phyloP scores from a whole-genome alignment of 2,113 vertebrate genomes.

The Tetraodon nigroviridis region DNA sequence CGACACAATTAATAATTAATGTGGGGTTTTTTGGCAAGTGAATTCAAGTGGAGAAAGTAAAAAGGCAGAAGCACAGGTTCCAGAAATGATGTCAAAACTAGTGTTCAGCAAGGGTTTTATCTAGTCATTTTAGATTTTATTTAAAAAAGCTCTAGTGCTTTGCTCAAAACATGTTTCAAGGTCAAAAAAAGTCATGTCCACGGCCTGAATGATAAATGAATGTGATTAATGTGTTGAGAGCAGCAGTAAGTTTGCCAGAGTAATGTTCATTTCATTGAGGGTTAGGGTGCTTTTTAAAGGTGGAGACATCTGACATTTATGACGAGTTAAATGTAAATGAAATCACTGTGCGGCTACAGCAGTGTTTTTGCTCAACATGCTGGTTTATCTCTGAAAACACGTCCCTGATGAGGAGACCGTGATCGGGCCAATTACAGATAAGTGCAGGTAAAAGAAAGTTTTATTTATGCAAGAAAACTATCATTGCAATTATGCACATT shows the following conservation, averaged over 20 bases:
- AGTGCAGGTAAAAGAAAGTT: no score
- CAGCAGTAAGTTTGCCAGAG: background rate
- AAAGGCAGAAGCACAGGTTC: background rate
- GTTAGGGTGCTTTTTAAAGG: constrained; percentile 6
- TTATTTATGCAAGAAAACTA: no score
- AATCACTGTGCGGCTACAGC: constrained; percentile 1
- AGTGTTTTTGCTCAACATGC: background rate
- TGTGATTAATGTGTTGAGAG: background rate
- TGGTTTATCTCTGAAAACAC: background rate
- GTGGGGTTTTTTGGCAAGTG: no score
- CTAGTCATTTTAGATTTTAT: background rate
- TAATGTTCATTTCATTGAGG: constrained; percentile 7
- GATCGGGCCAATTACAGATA: no score
- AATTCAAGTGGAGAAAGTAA: background rate
- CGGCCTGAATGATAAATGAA: background rate
- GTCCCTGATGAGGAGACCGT: background rate
- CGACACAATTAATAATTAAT: no score
- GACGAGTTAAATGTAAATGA: background rate
- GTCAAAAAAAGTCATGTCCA: background rate
- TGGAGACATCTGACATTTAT: background rate
- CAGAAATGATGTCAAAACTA: background rate
- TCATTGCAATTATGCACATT: no score
- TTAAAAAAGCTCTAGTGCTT: background rate
- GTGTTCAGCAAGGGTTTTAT: background rate
- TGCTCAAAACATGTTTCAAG: background rate